Evolutionary conservation across 2,888 invertebrate genomes (phyloP).

Genomic region (Griposia aprilina): DNA sequence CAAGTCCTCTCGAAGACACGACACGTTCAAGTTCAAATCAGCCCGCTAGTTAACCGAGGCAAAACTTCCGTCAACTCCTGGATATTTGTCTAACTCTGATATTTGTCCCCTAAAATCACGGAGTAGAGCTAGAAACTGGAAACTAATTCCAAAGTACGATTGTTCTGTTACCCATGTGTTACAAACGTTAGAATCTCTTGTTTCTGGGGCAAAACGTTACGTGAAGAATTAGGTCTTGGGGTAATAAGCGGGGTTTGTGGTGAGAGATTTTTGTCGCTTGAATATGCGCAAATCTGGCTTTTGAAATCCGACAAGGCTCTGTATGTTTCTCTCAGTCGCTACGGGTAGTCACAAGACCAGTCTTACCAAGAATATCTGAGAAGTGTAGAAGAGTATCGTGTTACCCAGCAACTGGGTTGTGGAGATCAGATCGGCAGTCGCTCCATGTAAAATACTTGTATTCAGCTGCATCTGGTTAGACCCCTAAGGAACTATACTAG

Average conservation of each 20-base stretch:
- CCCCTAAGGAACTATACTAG: too few species aligned
- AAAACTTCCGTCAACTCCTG: slow-evolving; percentile 50
- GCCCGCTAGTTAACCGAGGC: slow-evolving; percentile 38
- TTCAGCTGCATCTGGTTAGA: background rate
- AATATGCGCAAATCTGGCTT: slow-evolving; percentile 11
- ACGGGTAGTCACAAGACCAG: too few species aligned
- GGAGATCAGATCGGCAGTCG: background rate
- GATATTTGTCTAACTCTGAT: slow-evolving; percentile 60
- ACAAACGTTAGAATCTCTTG: slow-evolving; percentile 42
- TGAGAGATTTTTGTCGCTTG: background rate
- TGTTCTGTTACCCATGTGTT: slow-evolving; percentile 51
- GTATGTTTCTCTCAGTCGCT: background rate
- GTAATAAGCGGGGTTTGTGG: background rate
- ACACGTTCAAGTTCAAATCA: slow-evolving; percentile 57
- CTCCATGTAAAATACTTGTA: background rate
- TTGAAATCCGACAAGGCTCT: background rate
- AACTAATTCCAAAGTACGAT: slow-evolving; percentile 62
- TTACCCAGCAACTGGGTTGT: background rate
- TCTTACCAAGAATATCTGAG: too few species aligned
- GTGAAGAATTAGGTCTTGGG: slow-evolving; percentile 15
- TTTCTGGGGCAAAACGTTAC: slow-evolving; percentile 30
- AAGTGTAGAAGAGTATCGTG: too few species aligned
- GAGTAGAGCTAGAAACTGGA: slow-evolving; percentile 37
- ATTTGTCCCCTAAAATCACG: slow-evolving; percentile 66
- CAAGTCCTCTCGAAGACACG: slow-evolving; percentile 38